Conservation (phyloP, 2,113 vertebrate genomes). For the Dicrurus megarhynchus region DNA sequence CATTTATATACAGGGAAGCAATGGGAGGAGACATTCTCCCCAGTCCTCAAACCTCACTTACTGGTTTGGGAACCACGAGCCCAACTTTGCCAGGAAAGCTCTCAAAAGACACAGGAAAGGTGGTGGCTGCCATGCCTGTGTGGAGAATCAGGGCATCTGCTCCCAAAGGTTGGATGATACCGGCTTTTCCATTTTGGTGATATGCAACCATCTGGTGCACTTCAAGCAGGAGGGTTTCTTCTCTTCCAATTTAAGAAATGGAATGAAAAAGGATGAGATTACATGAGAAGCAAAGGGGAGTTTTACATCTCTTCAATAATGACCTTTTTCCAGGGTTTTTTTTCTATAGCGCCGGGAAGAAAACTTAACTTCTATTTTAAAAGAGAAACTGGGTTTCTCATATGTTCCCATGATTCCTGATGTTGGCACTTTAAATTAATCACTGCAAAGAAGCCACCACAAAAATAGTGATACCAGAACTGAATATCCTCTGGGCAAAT, state of each 20-base stretch:
- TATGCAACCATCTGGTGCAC: not conserved
- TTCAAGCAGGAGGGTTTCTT: not conserved
- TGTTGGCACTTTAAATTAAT: conserved; percentile 48
- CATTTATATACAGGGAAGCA: not conserved
- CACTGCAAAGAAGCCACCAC: not conserved
- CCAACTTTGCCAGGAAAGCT: not conserved
- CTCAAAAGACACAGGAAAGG: accelerated
- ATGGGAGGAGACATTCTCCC: not conserved
- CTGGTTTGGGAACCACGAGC: not conserved
- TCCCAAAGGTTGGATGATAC: not conserved
- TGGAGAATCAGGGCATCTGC: not conserved
- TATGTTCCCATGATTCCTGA: conserved; percentile 30
- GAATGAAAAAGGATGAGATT: not conserved
- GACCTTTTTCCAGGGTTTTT: not conserved
- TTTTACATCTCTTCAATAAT: conserved; percentile 7
- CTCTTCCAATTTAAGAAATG: not conserved
- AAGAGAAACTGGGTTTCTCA: not conserved
- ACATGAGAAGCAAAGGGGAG: not conserved
- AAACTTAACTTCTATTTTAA: conserved; percentile 43
- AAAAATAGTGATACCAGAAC: not conserved
- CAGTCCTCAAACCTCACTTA: accelerated
- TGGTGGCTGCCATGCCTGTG: not conserved
- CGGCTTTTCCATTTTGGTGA: not conserved
- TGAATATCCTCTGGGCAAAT: conserved; percentile 34
- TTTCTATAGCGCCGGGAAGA: accelerated